Evolutionary conservation across 2,797 vertebrate genomes (phyloP), one percentile per base, ranked within the genome.

Genomic region (Mareca strepera): DNA sequence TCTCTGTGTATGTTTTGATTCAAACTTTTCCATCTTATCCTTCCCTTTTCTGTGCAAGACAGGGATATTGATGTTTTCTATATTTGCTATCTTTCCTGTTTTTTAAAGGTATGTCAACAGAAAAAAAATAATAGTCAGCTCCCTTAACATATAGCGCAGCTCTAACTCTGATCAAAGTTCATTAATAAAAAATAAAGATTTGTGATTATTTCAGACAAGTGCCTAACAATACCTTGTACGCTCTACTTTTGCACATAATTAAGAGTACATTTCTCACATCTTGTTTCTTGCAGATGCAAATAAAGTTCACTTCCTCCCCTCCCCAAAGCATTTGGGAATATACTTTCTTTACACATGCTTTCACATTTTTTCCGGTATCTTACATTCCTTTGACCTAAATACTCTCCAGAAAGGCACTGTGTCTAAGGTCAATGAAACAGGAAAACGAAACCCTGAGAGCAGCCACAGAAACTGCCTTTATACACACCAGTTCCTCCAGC

Each of bases 381-480:
- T 77, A 63, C 60, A 29, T 87, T 59, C 43, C 60, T 89, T 4
- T 80, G 68, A 70, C 87, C 79, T 87, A 93, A 77, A 85, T 92
- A 67, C 11, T 74, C 56, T 58, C 48, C 68, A 80, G 79, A 72
- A 91, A 82, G 58, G 33, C 56, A 41, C 44, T 52, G 11, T 74
- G 48, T 91, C 84, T 85, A 70, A 94, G 91, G 72, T 91, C 84
- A 86, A n/a, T 37, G 72, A 78, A 78, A 72, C 43, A 82, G 69
- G 84, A 82, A 85, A 89, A 86, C 10, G 28, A 92, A 94, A 84
- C 83, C 55, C 72, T 55, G 68, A 70, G 72, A 94, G 41, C 52
- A 92, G 88, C 33, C 63, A 48, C 70, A 74, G 77, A 88, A 79
- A 46, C 43, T 60, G 60, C 48, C 78, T 85, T 79, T 93, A 23